Percentiles rank a stretch among this genome's conserved stretches.
phyloP scores from a whole-genome alignment of 2,113 vertebrate species.

The Microcebus lehilahytsara region DNA sequence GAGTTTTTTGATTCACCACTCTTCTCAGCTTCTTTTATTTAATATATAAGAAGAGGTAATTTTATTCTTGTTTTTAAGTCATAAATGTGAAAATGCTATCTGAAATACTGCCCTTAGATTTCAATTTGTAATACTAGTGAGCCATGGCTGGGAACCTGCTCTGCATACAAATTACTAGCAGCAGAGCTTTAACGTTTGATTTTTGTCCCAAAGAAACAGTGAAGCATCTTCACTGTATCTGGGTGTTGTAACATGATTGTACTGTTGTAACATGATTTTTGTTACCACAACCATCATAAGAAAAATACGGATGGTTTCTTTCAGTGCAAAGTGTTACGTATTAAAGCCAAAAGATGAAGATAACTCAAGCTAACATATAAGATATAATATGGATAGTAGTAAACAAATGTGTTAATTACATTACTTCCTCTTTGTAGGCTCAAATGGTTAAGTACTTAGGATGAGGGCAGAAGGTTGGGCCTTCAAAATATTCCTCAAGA shows the following conservation, averaged over 20 bases:
- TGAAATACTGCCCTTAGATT: not conserved
- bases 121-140: not conserved
- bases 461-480: not conserved
- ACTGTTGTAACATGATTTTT: not conserved
- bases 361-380: not conserved
- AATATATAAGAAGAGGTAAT: not conserved
- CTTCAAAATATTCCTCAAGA: not conserved
- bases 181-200: not conserved
- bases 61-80: conserved; percentile 42
- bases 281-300: not conserved
- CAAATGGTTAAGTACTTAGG: not conserved
- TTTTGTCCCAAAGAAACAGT: not conserved
- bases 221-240: not conserved
- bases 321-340: not conserved
- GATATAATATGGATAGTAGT: no score
- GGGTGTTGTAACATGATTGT: not conserved
- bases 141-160: not conserved
- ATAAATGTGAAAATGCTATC: not conserved
- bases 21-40: conserved; percentile 15
- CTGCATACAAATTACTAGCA: not conserved
- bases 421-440: not conserved
- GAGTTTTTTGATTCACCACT: not conserved
- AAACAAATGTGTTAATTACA: not conserved
- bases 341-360: not conserved
- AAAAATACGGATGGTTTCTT: not conserved